phyloP scores from a whole-genome alignment of 2,113 vertebrate species.

The Butorides virescens region DNA sequence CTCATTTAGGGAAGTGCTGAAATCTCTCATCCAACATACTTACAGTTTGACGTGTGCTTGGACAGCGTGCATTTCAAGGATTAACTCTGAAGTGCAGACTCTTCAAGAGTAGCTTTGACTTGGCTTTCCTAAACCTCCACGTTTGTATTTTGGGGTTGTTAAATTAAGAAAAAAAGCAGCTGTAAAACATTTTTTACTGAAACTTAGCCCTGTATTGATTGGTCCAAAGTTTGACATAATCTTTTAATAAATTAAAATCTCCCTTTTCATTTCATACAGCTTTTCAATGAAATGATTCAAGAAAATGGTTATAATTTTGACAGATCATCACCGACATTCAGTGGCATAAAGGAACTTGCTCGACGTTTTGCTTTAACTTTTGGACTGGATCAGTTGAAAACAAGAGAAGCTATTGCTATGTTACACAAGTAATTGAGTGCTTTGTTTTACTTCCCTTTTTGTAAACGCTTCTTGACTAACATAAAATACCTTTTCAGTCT shows the following conservation, averaged over 20 bases:
- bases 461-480: background rate
- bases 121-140: fast-evolving
- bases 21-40: background rate
- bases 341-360: slow-evolving; percentile 97
- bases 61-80: background rate
- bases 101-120: background rate
- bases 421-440: slow-evolving; percentile 91
- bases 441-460: slow-evolving; percentile 9
- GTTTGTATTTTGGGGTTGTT: background rate
- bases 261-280: slow-evolving; percentile 70
- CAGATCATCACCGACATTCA: slow-evolving; percentile 92
- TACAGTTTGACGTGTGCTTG: background rate
- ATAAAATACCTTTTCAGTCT: background rate
- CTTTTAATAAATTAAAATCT: background rate
- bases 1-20: background rate
- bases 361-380: slow-evolving; percentile 98
- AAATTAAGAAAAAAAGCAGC: background rate
- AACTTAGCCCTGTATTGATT: background rate
- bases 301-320: slow-evolving; percentile 95
- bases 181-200: background rate
- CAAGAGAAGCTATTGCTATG: slow-evolving; percentile 98
- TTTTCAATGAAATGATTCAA: slow-evolving; percentile 98
- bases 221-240: background rate
- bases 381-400: slow-evolving; percentile 97
- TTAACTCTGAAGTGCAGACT: background rate